phyloP scores from a whole-genome alignment of 2,113 vertebrate species.

The Terrapene triunguis region DNA sequence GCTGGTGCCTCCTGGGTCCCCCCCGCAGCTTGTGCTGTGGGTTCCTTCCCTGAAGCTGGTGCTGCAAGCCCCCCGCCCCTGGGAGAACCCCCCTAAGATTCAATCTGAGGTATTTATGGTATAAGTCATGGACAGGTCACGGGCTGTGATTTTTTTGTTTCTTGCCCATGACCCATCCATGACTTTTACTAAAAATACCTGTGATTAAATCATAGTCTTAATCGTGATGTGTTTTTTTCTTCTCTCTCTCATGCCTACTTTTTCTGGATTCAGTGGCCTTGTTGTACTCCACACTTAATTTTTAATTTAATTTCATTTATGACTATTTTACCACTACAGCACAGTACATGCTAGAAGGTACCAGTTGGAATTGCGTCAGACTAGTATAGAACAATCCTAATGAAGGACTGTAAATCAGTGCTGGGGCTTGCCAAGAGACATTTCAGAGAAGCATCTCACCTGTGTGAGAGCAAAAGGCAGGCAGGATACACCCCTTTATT shows the following conservation, averaged over 20 bases:
- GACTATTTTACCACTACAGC: background rate
- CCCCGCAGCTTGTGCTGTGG: no score
- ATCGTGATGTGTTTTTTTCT: background rate
- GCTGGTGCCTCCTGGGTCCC: no score
- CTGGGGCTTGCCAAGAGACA: background rate
- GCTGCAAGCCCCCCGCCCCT: no score
- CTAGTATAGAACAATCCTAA: background rate
- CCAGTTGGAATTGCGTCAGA: background rate
- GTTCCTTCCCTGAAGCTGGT: no score
- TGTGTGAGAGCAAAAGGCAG: background rate
- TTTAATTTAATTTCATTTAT: background rate
- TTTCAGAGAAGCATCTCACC: background rate
- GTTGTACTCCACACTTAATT: background rate
- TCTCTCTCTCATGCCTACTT: background rate
- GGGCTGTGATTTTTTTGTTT: no score
- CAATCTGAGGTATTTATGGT: no score
- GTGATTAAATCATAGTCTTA: no score
- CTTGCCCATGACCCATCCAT: no score
- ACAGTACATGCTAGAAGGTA: background rate
- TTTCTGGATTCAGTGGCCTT: background rate
- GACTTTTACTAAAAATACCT: no score
- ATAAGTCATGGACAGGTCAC: no score
- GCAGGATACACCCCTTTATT: no score
- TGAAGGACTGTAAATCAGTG: background rate
- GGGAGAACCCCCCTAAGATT: no score